phyloP scores from a whole-genome alignment of 2,888 invertebrate species.

The Tuta absoluta region DNA sequence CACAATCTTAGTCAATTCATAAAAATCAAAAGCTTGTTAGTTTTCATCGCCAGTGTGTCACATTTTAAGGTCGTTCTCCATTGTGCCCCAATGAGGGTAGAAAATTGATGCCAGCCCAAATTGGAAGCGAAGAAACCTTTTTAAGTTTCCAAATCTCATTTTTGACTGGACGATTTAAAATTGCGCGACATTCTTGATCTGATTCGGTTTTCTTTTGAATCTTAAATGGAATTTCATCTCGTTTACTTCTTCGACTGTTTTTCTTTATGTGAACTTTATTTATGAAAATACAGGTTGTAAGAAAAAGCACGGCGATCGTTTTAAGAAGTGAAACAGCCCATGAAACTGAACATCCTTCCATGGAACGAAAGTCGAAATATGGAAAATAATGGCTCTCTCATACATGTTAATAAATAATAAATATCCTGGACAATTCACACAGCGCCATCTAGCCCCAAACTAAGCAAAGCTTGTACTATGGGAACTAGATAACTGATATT shows the following conservation, averaged over 20 bases:
- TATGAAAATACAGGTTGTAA: too few species aligned
- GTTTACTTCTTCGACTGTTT: neutral
- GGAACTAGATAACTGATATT: too few species aligned
- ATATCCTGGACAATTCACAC: too few species aligned
- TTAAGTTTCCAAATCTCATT: constrained; percentile 48
- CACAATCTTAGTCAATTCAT: too few species aligned
- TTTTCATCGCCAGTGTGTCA: neutral
- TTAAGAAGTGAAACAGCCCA: too few species aligned
- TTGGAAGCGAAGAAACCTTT: constrained; percentile 58
- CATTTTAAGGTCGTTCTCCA: constrained; percentile 63
- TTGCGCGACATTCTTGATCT: neutral
- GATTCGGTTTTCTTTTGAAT: constrained; percentile 3
- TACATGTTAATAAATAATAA: too few species aligned
- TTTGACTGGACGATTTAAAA: constrained; percentile 30
- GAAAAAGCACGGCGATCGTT: too few species aligned
- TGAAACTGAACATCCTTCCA: too few species aligned
- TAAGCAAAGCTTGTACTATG: too few species aligned
- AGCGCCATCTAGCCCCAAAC: too few species aligned
- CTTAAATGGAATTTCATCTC: neutral
- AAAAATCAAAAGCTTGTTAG: neutral
- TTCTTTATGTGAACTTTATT: neutral
- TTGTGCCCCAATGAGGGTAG: constrained; percentile 55
- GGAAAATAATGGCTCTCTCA: too few species aligned
- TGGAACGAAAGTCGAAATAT: too few species aligned
- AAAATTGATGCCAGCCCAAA: constrained; percentile 43